phyloP scores from a whole-genome alignment of 2,888 invertebrate genomes.

The Phortica okadai region DNA sequence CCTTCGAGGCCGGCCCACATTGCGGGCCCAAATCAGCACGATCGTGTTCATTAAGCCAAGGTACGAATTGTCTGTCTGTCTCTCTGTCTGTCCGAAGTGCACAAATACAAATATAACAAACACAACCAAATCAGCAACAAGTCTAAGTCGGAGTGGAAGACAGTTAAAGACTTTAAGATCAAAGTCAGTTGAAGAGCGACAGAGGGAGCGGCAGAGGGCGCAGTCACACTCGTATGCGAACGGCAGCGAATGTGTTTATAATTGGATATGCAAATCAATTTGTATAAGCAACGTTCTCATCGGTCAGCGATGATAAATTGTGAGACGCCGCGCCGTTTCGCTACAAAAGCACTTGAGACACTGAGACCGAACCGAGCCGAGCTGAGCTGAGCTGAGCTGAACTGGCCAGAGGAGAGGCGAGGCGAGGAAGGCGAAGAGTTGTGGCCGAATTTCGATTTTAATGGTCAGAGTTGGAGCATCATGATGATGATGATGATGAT shows the following conservation, averaged over 20 bases:
- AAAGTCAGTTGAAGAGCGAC: not conserved
- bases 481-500: not conserved
- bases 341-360: too few species aligned
- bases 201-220: not conserved
- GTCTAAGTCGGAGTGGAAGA: not conserved
- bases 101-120: not conserved
- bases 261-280: conserved; percentile 73
- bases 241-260: conserved; percentile 63
- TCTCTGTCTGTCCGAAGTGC: not conserved
- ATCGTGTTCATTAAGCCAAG: not conserved
- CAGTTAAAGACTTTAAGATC: not conserved
- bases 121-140: not conserved
- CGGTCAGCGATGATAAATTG: conserved; percentile 56
- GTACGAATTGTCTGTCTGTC: not conserved
- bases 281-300: conserved; percentile 44
- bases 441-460: too few species aligned
- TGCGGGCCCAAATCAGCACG: not conserved
- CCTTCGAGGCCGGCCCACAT: too few species aligned
- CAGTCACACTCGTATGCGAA: not conserved
- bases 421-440: too few species aligned
- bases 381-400: too few species aligned
- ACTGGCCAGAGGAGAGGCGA: too few species aligned
- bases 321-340: conserved; percentile 38
- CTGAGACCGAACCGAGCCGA: too few species aligned
- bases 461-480: not conserved